phyloP scores from a whole-genome alignment of 2,888 invertebrate species.

The Volucella inflata region DNA sequence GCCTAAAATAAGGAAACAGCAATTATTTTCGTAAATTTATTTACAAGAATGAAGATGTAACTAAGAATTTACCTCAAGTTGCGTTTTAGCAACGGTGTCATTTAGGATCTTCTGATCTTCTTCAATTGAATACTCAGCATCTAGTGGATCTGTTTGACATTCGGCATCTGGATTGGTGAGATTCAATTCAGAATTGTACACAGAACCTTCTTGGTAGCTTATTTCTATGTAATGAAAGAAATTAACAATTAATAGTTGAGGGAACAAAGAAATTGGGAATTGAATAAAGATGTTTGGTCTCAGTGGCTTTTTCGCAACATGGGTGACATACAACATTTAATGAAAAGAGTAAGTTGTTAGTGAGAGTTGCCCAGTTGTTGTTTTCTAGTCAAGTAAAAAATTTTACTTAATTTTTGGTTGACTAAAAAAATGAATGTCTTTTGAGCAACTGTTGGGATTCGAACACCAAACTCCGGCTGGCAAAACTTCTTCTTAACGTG shows the following conservation, averaged over 20 bases:
- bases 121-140: constrained; percentile 79
- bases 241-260: constrained; percentile 14
- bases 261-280: background rate
- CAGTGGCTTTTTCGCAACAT: too few relatives aligned
- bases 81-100: constrained; percentile 80
- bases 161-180: constrained; percentile 85
- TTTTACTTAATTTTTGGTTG: too few relatives aligned
- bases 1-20: constrained; percentile 75
- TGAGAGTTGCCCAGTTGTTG: too few relatives aligned
- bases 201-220: constrained; percentile 85
- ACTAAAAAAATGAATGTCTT: too few relatives aligned
- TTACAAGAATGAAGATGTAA: background rate
- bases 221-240: constrained; percentile 83
- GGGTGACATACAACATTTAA: too few relatives aligned
- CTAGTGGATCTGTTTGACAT: constrained; percentile 82
- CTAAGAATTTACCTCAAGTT: constrained; percentile 78
- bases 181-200: constrained; percentile 86
- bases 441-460: too few relatives aligned
- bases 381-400: too few relatives aligned
- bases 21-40: background rate
- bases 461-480: too few relatives aligned
- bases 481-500: too few relatives aligned
- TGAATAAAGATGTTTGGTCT: too few relatives aligned
- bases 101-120: constrained; percentile 77
- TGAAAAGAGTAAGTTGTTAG: too few relatives aligned